Evolutionary conservation across 1,140 invertebrate genomes (phyloP), one percentile per base, ranked within the genome.

Genomic region (Drosophila ambigua): DNA sequence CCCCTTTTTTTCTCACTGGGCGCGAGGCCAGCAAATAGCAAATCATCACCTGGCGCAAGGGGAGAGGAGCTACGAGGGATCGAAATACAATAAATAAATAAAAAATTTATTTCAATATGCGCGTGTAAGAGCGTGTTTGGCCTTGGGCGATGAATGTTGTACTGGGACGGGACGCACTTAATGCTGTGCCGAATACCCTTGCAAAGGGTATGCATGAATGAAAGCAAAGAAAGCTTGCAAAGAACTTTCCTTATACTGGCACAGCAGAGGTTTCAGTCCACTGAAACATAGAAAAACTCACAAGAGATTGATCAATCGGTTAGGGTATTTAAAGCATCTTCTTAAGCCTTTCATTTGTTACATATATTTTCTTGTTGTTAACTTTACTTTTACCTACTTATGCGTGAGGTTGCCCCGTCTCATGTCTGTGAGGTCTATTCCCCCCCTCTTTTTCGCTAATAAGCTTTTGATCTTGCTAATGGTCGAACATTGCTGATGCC

Each of bases 31-130:
- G 53, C 63, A 83, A 83, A 83, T 69, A 67, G 79, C 79, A 82
- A 82, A 83, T 78, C 79, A 83, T 83, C 79, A 83, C 74, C 79
- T 82, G 78, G 78, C 45, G 26, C 45, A 50, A 62, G 43, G 26
- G 55, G 51, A 65, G 43, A 45, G 16, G 41, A 60, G 41, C n/a
- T 15, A n/a, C 35, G 23, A 23, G 39, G 55, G 16, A 39, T 39
- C 35, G 11, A 53, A 61, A 35, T 26, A 41, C 43, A 43, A 76
- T 50, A 58, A 49, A 52, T 63, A 65, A 71, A 59, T 35, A 62
- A 54, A 58, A 63, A 62, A 68, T 68, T 43, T 46, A 64, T 71
- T 64, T 77, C 51, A 59, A 77, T 77, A 77, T 75, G 71, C 72
- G 71, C 73, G 23, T 43, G 39, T 44, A 74, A 43, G 48, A 74